These are phyloP conservation scores for Paguma larvata DNA, from an alignment of 2,797 vertebrate genomes.

Conservation along the genomic window DNA sequence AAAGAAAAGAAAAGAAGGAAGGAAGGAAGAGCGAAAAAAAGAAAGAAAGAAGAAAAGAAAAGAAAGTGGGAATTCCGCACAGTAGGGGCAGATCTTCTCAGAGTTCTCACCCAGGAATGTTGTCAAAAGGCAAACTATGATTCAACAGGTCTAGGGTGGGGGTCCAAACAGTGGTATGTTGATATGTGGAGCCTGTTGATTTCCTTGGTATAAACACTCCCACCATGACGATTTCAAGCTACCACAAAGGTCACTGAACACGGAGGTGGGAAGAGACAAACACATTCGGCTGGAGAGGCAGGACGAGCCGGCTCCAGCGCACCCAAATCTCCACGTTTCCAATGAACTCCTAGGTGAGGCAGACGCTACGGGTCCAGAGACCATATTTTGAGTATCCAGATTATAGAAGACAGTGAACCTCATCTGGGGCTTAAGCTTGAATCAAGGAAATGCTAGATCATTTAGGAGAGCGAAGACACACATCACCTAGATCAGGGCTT, in stretches of 20 bases:
- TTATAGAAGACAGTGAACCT: not conserved
- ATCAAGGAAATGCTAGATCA: not conserved
- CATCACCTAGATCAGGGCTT: not conserved
- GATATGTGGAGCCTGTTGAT: not conserved
- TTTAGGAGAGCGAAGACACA: not conserved
- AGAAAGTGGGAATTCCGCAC: not conserved
- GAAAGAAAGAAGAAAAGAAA: no score
- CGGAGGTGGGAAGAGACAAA: not conserved
- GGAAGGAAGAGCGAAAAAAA: no score
- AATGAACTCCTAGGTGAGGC: not conserved
- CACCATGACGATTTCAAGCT: not conserved
- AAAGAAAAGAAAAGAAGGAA: not conserved
- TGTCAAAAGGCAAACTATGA: slow-evolving; percentile 30
- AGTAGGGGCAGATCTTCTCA: not conserved
- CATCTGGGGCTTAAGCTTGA: not conserved
- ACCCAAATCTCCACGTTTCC: not conserved
- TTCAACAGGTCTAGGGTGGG: not conserved
- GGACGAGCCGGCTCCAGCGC: not conserved
- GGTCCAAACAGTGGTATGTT: not conserved
- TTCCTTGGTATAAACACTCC: not conserved
- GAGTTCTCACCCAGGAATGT: not conserved
- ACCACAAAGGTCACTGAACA: not conserved
- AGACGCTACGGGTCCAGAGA: not conserved
- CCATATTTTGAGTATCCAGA: not conserved
- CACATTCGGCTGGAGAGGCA: not conserved